phyloP scores from a whole-genome alignment of 2,888 invertebrate genomes.

The Coleophora flavipennella region DNA sequence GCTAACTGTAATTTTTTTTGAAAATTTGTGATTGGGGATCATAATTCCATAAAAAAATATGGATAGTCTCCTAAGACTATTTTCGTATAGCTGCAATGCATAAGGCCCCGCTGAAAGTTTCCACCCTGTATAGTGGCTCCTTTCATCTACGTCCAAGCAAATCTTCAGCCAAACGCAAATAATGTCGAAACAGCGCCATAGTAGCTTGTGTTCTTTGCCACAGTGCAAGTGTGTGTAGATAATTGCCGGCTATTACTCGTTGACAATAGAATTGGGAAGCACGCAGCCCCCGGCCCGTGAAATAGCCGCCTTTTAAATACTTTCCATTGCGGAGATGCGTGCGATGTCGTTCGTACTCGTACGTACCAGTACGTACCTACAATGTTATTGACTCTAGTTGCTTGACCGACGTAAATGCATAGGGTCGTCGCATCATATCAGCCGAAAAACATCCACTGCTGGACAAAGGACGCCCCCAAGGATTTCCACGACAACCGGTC shows the following conservation, averaged over 20 bases:
- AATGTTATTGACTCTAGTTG: constrained; percentile 7
- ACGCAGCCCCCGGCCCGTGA: constrained; percentile 58
- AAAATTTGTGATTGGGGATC: too few species aligned
- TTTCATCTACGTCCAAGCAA: too few species aligned
- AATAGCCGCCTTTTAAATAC: constrained; percentile 48
- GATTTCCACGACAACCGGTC: too few species aligned
- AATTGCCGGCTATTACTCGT: constrained; percentile 54
- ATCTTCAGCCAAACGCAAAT: background rate
- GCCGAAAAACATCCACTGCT: too few species aligned
- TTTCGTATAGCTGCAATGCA: too few species aligned
- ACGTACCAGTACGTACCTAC: background rate
- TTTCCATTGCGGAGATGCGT: constrained; percentile 8
- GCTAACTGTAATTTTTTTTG: too few species aligned
- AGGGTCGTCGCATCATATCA: too few species aligned
- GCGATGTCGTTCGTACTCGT: constrained; percentile 4
- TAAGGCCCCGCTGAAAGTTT: too few species aligned
- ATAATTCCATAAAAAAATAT: too few species aligned
- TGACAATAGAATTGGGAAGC: constrained; percentile 67
- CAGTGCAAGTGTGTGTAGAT: constrained; percentile 33
- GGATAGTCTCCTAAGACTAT: too few species aligned
- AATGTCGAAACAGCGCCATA: constrained; percentile 16
- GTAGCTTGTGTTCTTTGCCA: background rate
- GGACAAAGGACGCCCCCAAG: too few species aligned
- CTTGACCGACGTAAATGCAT: constrained; percentile 4
- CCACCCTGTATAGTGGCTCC: too few species aligned